Base-by-base conservation (phyloP, 2,113 vertebrate genomes). In the Tor tambroides region DNA sequence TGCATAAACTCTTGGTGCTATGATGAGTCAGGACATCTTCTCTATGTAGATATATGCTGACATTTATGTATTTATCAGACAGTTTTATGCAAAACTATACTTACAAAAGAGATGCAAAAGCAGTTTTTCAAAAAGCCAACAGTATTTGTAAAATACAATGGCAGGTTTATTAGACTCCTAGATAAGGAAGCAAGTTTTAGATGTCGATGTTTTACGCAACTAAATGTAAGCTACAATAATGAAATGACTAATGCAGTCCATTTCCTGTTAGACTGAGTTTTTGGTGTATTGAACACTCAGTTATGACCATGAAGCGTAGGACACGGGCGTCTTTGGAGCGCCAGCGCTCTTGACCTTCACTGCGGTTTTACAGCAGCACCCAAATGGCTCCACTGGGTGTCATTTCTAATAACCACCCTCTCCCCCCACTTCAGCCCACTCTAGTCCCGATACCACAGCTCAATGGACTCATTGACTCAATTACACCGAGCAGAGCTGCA, bases 261-360 rank as follows among this genome's bases (percentile, higher is more conserved):
- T 30, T 77, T 51, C 75, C 46, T 41, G 32, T 79, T 28, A 43
- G 35, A 41, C 61, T 23, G 63, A 49, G 63, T 69, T 49, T 49
- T 28, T 54, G 12, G 17, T 54, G 46, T 78, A 54, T 78, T 26
- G 5, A 56, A 72, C 38, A 77, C 59, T 79, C 17, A 87, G 87
- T 90, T 88, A 88, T 28, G 87, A 84, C 74, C 88, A 56, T 71
- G 80, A 83, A 88, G 83, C 84, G 85, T 90, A 54, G 56, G 86
- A 89, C 85, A 89, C 85, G n/a, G 82, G 69, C 69, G 88, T 89
- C 89, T 79, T 14, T 84, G 92, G 89, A 92, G 61, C 89, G 72
- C 59, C 88, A 88, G 80, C n/a, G 89, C 91, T 86, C 91, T 89
- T 91, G 90, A 93, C 94, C 92, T 94, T 94, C 92, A 92, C 67